A percentile compares a stretch with the other conserved stretches of the same genome.
phyloP scores from a whole-genome alignment of 2,797 vertebrate genomes.

The Diplodus puntazzo region DNA sequence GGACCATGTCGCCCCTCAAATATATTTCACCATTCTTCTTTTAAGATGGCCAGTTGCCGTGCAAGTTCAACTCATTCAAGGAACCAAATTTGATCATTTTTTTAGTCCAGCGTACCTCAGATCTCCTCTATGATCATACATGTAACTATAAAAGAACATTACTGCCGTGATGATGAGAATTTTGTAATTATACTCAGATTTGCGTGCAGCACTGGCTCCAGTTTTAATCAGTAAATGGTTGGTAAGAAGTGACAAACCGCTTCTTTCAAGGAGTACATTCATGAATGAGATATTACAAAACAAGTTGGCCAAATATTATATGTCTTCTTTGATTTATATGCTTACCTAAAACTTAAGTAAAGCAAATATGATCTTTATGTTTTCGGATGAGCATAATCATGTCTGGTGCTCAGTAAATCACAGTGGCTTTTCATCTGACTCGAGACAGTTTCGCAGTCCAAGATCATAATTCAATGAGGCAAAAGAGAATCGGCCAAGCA shows the following conservation, averaged over 20 bases:
- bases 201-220: background rate
- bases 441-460: background rate
- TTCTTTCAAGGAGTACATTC: background rate
- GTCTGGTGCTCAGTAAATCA: conserved; percentile 18
- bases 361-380: conserved; percentile 10
- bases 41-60: background rate
- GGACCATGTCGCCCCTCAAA: background rate
- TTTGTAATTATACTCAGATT: background rate
- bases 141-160: too few species aligned
- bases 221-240: background rate
- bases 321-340: background rate
- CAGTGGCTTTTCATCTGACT: conserved; percentile 13
- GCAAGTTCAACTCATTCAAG: background rate
- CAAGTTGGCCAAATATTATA: background rate
- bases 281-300: conserved; percentile 7
- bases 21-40: background rate
- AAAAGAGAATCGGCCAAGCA: conserved; percentile 20
- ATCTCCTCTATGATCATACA: background rate
- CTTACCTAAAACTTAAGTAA: background rate
- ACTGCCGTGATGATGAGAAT: background rate
- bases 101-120: background rate
- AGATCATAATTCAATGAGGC: background rate
- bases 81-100: background rate
- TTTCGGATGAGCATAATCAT: background rate
- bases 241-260: background rate